Conservation (phyloP, 1,140 invertebrate genomes). For the Drosophila miranda region DNA sequence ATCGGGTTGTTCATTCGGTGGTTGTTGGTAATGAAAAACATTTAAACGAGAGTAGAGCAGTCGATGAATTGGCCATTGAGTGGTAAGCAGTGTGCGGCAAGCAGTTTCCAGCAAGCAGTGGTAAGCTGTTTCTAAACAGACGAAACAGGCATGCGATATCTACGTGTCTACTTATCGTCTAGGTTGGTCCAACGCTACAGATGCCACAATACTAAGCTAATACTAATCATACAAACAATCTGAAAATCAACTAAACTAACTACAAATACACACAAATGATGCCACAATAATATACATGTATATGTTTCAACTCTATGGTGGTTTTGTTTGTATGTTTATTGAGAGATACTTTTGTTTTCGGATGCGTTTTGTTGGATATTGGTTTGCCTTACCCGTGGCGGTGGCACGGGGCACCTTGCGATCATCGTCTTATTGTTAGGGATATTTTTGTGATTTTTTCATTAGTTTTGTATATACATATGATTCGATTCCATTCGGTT, state of each 20-base stretch:
- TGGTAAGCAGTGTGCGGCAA: no score
- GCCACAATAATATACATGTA: no score
- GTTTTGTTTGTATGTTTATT: not conserved
- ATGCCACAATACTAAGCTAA: no score
- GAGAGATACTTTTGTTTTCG: conserved; percentile 4
- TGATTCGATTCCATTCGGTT: not conserved
- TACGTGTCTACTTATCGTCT: no score
- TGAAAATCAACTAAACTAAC: no score
- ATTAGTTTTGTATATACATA: conserved; percentile 6
- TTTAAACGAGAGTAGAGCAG: conserved; percentile 72
- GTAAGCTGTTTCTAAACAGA: no score
- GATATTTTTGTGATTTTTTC: conserved; percentile 5
- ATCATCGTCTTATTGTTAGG: conserved; percentile 60
- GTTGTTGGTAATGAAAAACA: conserved; percentile 54
- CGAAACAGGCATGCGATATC: no score
- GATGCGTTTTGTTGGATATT: not conserved
- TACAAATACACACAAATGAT: no score
- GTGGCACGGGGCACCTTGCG: conserved; percentile 63
- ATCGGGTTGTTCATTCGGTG: not conserved
- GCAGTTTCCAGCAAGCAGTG: no score
- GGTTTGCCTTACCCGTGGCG: conserved; percentile 64
- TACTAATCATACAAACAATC: no score
- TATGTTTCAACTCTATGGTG: no score
- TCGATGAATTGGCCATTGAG: conserved; percentile 29
- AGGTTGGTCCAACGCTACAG: no score